A percentile compares a stretch with the other conserved stretches of the same genome.
Conservation (phyloP, 2,113 vertebrate genomes). For the Haplochromis burtoni region DNA sequence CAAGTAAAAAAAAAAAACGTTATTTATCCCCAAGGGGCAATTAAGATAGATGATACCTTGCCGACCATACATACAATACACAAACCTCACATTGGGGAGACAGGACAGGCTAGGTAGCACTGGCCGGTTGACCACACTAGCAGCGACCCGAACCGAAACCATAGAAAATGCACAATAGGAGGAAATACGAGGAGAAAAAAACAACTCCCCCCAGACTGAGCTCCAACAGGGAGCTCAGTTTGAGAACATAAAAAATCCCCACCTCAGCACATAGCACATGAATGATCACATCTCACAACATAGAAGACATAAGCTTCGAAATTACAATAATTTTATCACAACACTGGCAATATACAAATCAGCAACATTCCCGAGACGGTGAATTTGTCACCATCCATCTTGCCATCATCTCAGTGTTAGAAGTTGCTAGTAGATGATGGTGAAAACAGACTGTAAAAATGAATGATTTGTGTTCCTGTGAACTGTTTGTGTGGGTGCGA, state of each 20-base stretch:
- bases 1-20: accelerated
- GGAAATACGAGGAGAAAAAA: not conserved
- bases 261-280: not conserved
- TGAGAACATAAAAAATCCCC: not conserved
- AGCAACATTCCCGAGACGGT: not conserved
- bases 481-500: not conserved
- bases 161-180: not conserved
- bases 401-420: not conserved
- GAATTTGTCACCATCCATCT: not conserved
- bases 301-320: not conserved
- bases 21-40: not conserved
- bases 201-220: not conserved
- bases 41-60: not conserved
- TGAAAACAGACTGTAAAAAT: not conserved
- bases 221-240: not conserved
- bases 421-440: not conserved
- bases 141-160: not conserved
- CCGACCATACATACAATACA: not conserved
- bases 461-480: not conserved
- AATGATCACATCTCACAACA: not conserved
- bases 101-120: not conserved
- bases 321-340: not conserved
- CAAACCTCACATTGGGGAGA: not conserved
- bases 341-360: not conserved
- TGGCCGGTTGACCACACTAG: not conserved